Evolutionary conservation across 2,888 invertebrate species (phyloP), one percentile per base, ranked within the genome.

Genomic region (Suillia variegata): DNA sequence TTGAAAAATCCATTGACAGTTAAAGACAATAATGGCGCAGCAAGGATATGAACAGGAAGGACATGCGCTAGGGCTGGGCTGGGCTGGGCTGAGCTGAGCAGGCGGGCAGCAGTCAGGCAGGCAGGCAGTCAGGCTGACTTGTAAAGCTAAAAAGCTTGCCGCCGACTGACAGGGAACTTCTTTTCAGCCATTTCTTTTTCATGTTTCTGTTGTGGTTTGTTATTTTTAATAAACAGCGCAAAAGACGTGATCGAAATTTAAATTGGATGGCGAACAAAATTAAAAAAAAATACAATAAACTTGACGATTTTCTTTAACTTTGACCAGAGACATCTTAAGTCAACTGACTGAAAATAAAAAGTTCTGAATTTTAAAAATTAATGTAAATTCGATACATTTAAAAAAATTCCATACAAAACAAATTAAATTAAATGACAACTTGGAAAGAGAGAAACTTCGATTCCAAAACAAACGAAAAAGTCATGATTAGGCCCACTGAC

Each of bases 191-290:
- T 45, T 26, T 24, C 18, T 42, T 33, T 34, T 51, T 57, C 21
- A 31, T 58, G 21, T 58, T 48, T 59, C 13, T 48, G 48, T 59
- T 52, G 49, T 59, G 54, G 54, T 54, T 50, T 52, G 45, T 51
- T 56, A 10, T 50, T 54, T 47, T 56, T 56, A 52, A 52, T 56
- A 59, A 59, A 59, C 55, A 59, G 56, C 55, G 59, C 47, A 38
- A 51, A 34, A 45, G n/a, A 59, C 59, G 59, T 59, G 59, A 51
- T 59, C 56, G 59, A 54, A 59, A 59, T 59, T 55, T 50, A 55
- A 59, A 59, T 55, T 33, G 59, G 56, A 59, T 52, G 42, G 51
- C 52, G 59, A 31, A 12, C 38, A 38, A 38, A 38, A 38, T 26
- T 26, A 26, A 26, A 26, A 26, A 26, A 26, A 26, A 26, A 6